These are phyloP conservation scores for Drosophila sordidapex DNA, from an alignment of 2,888 invertebrate genomes.

Conservation along the genomic window DNA sequence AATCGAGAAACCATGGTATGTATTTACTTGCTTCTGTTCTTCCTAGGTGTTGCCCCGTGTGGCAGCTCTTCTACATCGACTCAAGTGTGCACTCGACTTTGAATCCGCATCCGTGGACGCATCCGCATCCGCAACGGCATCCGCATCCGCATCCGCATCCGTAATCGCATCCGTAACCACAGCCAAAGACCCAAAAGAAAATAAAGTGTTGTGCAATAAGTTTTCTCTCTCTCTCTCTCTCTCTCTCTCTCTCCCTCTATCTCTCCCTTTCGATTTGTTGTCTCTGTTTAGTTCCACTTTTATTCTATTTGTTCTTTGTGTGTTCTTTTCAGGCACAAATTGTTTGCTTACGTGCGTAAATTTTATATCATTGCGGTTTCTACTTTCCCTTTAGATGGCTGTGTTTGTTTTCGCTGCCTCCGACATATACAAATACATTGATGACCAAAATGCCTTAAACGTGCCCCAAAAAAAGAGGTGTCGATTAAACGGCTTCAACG, in stretches of 20 bases:
- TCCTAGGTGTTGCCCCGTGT: constrained; percentile 32
- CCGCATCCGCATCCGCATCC: constrained; percentile 59
- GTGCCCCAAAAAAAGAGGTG: constrained; percentile 19
- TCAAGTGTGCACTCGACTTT: constrained; percentile 73
- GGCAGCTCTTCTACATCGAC: constrained; percentile 46
- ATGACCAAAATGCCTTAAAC: constrained; percentile 27
- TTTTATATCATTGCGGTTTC: constrained; percentile 63
- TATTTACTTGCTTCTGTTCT: constrained; percentile 13
- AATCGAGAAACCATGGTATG: constrained; percentile 40
- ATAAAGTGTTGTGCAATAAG: constrained; percentile 25
- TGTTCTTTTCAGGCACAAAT: constrained; percentile 22
- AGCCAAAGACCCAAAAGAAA: constrained; percentile 12
- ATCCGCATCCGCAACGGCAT: constrained; percentile 35
- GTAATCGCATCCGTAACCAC: constrained; percentile 31
- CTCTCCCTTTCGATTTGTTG: background rate
- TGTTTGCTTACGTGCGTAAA: constrained; percentile 73
- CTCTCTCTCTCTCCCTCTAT: no score
- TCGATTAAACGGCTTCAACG: constrained; percentile 18
- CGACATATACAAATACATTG: constrained; percentile 20
- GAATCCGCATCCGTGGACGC: constrained; percentile 61
- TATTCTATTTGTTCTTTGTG: constrained; percentile 11
- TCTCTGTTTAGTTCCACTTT: constrained; percentile 17
- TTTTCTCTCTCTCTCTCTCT: background rate
- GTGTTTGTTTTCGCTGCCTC: background rate
- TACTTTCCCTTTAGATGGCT: constrained; percentile 5